Conservation (phyloP, 2,113 vertebrate species). For the Melierax canorus region DNA sequence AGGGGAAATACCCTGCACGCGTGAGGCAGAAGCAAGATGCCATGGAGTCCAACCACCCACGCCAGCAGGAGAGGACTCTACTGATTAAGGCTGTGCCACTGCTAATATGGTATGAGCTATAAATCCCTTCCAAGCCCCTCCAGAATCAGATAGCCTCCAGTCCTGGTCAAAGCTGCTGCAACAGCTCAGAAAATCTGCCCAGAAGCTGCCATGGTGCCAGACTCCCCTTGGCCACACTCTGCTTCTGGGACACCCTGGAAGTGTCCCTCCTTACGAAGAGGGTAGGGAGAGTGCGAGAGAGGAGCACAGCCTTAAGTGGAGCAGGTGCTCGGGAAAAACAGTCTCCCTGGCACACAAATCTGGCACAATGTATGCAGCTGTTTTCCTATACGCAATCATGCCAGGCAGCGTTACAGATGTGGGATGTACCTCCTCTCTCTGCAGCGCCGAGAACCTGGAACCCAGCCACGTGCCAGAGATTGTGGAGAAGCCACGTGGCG, state of each 20-base stretch:
- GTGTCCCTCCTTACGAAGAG: neutral
- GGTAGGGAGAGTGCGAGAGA: neutral
- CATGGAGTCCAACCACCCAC: neutral
- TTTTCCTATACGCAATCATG: neutral
- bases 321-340: neutral
- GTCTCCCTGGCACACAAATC: neutral
- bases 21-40: neutral
- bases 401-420: neutral
- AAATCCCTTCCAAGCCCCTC: neutral
- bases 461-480: neutral
- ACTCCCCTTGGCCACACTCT: neutral
- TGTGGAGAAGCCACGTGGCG: neutral
- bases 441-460: neutral
- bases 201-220: neutral
- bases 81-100: neutral
- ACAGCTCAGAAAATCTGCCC: neutral
- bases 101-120: neutral
- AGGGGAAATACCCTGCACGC: neutral
- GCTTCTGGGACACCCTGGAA: neutral
- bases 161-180: neutral
- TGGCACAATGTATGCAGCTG: accelerated
- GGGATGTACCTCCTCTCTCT: neutral
- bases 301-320: neutral
- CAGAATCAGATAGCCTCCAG: neutral
- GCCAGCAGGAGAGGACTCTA: neutral